Evolutionary conservation across 2,888 invertebrate species (phyloP).

Genomic region (Branchipolynoe longqiensis): DNA sequence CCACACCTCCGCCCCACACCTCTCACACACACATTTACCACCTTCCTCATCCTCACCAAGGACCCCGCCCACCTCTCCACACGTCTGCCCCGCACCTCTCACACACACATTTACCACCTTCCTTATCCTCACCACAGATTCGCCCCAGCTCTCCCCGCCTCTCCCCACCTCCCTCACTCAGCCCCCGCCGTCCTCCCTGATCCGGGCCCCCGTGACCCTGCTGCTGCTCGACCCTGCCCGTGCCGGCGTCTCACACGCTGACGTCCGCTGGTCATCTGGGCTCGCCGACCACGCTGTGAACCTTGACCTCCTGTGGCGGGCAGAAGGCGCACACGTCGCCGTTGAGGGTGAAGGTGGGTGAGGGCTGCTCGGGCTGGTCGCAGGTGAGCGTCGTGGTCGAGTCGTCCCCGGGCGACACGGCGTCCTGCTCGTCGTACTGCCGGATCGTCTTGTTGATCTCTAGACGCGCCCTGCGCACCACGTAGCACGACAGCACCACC

Average conservation of each 20-base stretch:
- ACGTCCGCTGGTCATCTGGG: constrained; percentile 23
- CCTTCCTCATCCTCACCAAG: too few relatives aligned
- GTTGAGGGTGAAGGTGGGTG: not conserved
- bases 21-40: too few relatives aligned
- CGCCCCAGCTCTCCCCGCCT: too few relatives aligned
- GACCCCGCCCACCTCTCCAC: too few relatives aligned
- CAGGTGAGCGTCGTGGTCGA: not conserved
- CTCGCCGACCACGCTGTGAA: not conserved
- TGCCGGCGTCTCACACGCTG: not conserved
- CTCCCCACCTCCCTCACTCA: too few relatives aligned
- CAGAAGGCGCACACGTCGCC: constrained; percentile 18
- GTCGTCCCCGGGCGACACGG: constrained; percentile 17
- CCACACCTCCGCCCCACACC: too few relatives aligned
- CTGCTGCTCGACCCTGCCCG: not conserved
- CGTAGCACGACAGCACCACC: constrained; percentile 50
- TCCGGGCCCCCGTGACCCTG: too few relatives aligned
- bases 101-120: too few relatives aligned
- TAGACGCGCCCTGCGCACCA: constrained; percentile 45
- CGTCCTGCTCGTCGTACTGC: constrained; percentile 50
- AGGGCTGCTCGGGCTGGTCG: not conserved
- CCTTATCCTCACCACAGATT: too few relatives aligned
- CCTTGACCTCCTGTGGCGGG: not conserved
- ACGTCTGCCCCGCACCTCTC: too few relatives aligned
- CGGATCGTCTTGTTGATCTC: constrained; percentile 52
- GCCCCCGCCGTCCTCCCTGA: too few relatives aligned